Evolutionary conservation across 2,888 invertebrate species (phyloP), one percentile per base, ranked within the genome.

Genomic region (Phyllotreta striolata): DNA sequence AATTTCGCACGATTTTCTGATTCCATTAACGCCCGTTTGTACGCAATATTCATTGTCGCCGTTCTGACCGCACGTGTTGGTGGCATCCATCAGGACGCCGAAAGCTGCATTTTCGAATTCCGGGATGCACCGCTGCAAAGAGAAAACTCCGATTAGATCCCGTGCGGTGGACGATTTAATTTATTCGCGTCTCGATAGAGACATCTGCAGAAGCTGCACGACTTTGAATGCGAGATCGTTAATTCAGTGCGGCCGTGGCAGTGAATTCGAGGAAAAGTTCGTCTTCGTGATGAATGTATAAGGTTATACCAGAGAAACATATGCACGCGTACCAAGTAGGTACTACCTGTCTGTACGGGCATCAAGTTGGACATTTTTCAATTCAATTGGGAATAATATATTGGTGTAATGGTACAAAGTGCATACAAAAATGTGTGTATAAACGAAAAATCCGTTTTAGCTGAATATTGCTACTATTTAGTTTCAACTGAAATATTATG

Each of bases 81-180:
- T 96, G 7, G 95, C 93, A 71, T 96, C 95, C 81, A 98, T 94
- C 68, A 87, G 85, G 58, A 93, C 86, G 79, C 91, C 89, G 83
- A 92, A 98, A 6, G 98, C 98, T 3, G 97, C 96, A 80, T 98
- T 98, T 79, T 93, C 95, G 83, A 98, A 98, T 75, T 94, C 94
- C 0, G 98, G 98, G 76, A 95, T 91, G 82, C 98, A 98, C 84
- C 93, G 88, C 93, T 95, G 87, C 5, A 85, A 84, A 55, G 70
- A 71, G 68, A 64, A 67, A 66, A 44, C 49, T 44, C 55, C 55
- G 44, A 44, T 52, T 13, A 38, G 35, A 60, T 51, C 60, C 54
- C 52, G 35, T 61, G 61, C 39, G 37, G 47, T 35, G 46, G 55
- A 34, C 39, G 12, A 43, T 43, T 37, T 57, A 57, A 61, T 64